Evolutionary conservation across 1,140 invertebrate species (phyloP), one percentile per base, ranked within the genome.

Genomic region (Zaprionus africanus): DNA sequence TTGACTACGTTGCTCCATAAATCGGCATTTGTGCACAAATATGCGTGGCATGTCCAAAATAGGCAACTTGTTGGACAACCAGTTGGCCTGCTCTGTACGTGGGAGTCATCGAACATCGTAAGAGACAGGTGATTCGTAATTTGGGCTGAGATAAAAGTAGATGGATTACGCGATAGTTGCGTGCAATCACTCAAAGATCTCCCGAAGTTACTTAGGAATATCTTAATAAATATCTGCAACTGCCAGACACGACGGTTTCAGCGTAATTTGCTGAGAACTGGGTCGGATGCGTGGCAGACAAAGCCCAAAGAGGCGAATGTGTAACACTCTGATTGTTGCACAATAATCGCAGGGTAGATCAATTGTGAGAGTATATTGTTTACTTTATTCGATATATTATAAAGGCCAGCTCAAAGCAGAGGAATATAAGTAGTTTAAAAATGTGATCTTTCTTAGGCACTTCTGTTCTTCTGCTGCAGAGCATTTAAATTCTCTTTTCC

Each of bases 241-340:
- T 41, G 15, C 38, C 4, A 41, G 13, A 41, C 38, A 9, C n/a
- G 15, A 43, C 15, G 15, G 5, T 17, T 43, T 43, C 41, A 1
- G 5, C 41, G n/a, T 19, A 46, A 9, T 17, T 17, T 17, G n/a
- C 41, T 46, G 41, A 2, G 41, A 46, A 46, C 7, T 46, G 41
- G 41, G 41, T 46, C 41, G 17, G n/a, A 46, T 46, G 41, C 41
- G 41, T 46, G 41, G n/a, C 41, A 46, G 7, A 46, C 41, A 46
- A 46, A 46, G 41, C 5, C 7, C 17, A 0, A n/a, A 17, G 6
- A 17, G n/a, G n/a, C 9, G 41, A 9, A 4, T 46, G 7, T 17
- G 41, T 17, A 46, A 46, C 7, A 46, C 3, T n/a, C n/a, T 43
- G n/a, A 7, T 43, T 43, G n/a, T 43, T 43, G n/a, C 41, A 19